Percentiles rank a stretch among this genome's conserved stretches.
Conservation (phyloP, 2,113 vertebrate species). For the Narcine bancroftii region DNA sequence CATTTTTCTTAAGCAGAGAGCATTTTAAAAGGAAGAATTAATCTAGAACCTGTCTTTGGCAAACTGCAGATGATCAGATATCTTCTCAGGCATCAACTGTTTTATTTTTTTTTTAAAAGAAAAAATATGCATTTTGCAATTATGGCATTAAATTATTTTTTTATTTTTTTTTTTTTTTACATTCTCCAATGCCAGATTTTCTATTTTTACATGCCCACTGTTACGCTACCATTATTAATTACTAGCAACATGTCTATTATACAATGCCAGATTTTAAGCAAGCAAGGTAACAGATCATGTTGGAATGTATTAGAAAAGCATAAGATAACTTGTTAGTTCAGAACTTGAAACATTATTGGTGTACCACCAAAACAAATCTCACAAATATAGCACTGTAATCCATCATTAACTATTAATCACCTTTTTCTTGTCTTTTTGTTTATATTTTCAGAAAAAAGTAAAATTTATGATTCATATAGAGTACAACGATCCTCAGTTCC, state of each 20-base stretch:
- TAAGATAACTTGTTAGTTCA: neutral
- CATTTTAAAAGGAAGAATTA: neutral
- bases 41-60: neutral
- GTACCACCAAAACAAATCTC: neutral
- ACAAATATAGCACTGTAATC: neutral
- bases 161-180: neutral
- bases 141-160: neutral
- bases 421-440: neutral
- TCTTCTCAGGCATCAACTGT: neutral
- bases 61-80: neutral
- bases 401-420: neutral
- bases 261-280: neutral
- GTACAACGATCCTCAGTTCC: neutral
- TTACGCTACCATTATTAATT: constrained; percentile 4
- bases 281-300: constrained; percentile 1
- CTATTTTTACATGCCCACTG: neutral
- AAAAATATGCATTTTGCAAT: neutral
- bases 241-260: neutral
- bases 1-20: neutral
- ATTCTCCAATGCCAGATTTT: neutral
- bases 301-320: neutral
- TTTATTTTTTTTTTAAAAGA: neutral
- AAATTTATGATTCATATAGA: neutral
- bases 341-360: neutral
- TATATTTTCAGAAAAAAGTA: neutral